These are phyloP conservation scores for Drosophila subquinaria DNA, from an alignment of 2,888 invertebrate genomes.

Conservation along the genomic window DNA sequence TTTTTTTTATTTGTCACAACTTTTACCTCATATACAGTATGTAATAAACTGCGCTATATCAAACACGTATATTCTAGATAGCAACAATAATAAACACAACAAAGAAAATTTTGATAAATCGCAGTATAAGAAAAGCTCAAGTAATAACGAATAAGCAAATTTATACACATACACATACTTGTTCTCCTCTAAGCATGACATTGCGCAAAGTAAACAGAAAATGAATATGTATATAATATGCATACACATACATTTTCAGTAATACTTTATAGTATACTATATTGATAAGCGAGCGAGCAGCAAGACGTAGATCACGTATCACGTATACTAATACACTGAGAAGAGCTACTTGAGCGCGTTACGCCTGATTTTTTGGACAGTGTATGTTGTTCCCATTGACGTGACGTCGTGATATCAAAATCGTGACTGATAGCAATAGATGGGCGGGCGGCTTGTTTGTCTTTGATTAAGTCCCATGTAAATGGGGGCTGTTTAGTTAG, in stretches of 20 bases:
- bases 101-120: constrained; percentile 9
- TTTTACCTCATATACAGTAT: neutral
- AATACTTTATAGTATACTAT: neutral
- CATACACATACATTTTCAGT: no score
- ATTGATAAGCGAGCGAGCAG: constrained; percentile 45
- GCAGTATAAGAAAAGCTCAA: constrained; percentile 27
- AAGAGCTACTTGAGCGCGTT: constrained; percentile 41
- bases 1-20: neutral
- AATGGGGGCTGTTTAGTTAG: constrained; percentile 26
- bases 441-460: constrained; percentile 11
- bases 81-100: constrained; percentile 26
- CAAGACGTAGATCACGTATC: constrained; percentile 43
- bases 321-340: neutral
- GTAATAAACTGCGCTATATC: constrained; percentile 15
- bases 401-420: constrained; percentile 33
- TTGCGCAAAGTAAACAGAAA: constrained; percentile 31
- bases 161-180: constrained; percentile 1
- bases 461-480: constrained; percentile 26
- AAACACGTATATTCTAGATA: constrained; percentile 32
- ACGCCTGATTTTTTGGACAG: constrained; percentile 38
- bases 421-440: constrained; percentile 29
- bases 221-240: neutral
- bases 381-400: neutral
- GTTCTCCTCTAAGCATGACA: constrained; percentile 37
- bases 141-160: constrained; percentile 30